Evolutionary conservation across 2,797 vertebrate genomes (phyloP).

Genomic region (Tauraco hartlaubi): DNA sequence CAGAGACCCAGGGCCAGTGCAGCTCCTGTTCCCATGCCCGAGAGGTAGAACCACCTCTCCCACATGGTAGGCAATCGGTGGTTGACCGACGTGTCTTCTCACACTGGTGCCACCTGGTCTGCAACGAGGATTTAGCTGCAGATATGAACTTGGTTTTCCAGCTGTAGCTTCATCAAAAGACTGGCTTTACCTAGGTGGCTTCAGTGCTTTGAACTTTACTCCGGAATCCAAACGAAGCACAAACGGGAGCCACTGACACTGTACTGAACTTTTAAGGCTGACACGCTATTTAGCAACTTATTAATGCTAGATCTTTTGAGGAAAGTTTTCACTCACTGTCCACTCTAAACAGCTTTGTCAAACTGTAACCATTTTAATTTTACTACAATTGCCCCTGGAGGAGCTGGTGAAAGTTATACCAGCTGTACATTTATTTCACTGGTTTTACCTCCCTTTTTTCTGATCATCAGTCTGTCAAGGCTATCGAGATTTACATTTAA

Average conservation of each 20-base stretch:
- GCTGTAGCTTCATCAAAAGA: background rate
- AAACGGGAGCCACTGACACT: background rate
- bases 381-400: slow-evolving; percentile 22
- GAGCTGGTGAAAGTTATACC: slow-evolving; percentile 68
- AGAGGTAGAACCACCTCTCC: background rate
- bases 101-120: background rate
- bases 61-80: accelerated
- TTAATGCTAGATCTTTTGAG: background rate
- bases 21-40: background rate
- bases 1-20: accelerated
- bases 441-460: slow-evolving; percentile 31
- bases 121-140: background rate
- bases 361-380: slow-evolving; percentile 17
- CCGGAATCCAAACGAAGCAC: background rate
- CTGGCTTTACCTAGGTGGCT: background rate
- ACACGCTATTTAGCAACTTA: background rate
- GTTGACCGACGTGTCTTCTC: accelerated
- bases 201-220: background rate
- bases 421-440: slow-evolving; percentile 61
- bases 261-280: slow-evolving; percentile 9
- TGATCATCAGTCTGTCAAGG: slow-evolving; percentile 62
- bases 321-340: background rate
- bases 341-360: background rate
- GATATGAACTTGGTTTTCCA: background rate
- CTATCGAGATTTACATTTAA: slow-evolving; percentile 76